These are phyloP conservation scores for Apostichopus parvimensis DNA, from an alignment of 35 echinoderm and acorn worm genomes.

Conservation along the genomic window DNA sequence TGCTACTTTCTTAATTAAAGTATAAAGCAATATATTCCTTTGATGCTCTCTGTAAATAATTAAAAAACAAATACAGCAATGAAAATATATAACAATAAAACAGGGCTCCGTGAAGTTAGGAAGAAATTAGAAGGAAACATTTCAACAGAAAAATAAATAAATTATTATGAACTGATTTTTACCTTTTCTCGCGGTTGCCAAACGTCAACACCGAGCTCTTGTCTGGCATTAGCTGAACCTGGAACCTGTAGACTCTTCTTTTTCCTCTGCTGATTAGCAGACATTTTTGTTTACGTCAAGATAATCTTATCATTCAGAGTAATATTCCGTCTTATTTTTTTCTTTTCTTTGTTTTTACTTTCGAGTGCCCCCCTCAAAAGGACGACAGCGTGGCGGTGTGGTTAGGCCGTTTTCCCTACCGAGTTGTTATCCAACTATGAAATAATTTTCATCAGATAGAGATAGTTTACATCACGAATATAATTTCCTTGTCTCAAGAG, in stretches of 20 bases:
- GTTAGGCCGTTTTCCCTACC: constrained; percentile 48
- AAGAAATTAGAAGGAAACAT: no score
- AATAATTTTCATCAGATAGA: neutral
- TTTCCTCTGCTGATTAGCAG: constrained; percentile 44
- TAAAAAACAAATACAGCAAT: neutral
- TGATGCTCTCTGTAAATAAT: neutral
- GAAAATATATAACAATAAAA: no score
- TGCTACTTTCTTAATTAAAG: constrained; percentile 23
- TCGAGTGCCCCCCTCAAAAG: neutral
- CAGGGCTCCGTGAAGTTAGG: no score
- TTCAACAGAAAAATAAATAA: no score
- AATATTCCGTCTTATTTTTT: neutral
- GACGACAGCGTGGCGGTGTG: neutral
- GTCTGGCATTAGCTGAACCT: constrained; percentile 36
- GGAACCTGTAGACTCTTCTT: constrained; percentile 53
- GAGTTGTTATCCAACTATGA: neutral
- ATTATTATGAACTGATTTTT: neutral
- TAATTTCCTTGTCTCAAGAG: neutral
- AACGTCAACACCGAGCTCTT: constrained; percentile 73
- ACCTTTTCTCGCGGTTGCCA: constrained; percentile 94
- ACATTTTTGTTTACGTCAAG: constrained; percentile 24
- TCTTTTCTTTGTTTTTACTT: neutral
- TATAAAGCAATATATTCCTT: neutral
- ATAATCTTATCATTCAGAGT: neutral
- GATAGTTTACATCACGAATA: neutral